Evolutionary conservation across 1,140 invertebrate genomes (phyloP), one percentile per base, ranked within the genome.

Genomic region (Gryllus bimaculatus): DNA sequence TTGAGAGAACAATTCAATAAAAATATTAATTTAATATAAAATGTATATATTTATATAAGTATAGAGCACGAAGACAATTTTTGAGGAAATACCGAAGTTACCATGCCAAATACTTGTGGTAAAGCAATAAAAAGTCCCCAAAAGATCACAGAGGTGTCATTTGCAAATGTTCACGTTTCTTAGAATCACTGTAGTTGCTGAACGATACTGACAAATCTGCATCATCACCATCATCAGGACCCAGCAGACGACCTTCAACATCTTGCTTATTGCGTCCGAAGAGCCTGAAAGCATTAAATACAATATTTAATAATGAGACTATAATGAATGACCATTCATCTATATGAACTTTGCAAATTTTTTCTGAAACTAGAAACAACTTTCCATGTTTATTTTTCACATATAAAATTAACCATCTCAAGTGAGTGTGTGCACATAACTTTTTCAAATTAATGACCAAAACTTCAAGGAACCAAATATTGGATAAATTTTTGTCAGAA

Each of bases 71-170:
- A 66, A 66, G 10, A 66, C 54, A 66, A 66, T 66, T 66, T 66
- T 18, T 66, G 10, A 66, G 18, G 10, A 66, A 66, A 66, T 66
- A 66, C 10, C 10, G 54, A 66, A 66, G 18, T 66, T 13, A 66
- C 10, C 10, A 13, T 66, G 10, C 10, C 54, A 66, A 66, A 66
- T 66, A 66, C 54, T 66, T 18, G 18, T 66, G 54, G 54, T 66
- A 66, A 66, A 66, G 10, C 10, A 66, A 13, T 66, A 13, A 66
- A 66, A 66, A 3, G 18, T 13, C 10, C 18, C 10, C 2, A 66
- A 66, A 18, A 76, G 75, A 15, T 77, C 76, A 77, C 7, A 77
- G 47, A 18, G 48, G 76, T n/a, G 76, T 77, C 76, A 77, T 77
- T 49, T 77, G 76, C 76, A 48, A 77, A 8, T 49, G 48, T 18